Conservation (phyloP, 1,140 invertebrate genomes). For the Anastrepha obliqua region DNA sequence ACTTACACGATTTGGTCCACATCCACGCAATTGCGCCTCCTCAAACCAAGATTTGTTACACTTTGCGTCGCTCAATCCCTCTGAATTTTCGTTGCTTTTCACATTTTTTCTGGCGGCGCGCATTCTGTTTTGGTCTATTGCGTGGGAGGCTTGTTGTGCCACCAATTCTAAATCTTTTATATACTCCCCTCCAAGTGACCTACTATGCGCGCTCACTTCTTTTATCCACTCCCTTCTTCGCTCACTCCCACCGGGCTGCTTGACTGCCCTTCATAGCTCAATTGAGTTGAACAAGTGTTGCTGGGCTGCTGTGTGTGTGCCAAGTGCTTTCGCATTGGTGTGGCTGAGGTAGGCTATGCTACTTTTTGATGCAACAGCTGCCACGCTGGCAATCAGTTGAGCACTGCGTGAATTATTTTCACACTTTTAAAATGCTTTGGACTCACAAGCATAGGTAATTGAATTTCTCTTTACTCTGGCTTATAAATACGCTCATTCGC, state of each 20-base stretch:
- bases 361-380: slow-evolving; percentile 41
- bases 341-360: background rate
- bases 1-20: background rate
- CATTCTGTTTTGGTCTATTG: background rate
- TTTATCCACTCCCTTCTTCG: background rate
- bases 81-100: background rate
- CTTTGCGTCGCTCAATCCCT: background rate
- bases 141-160: background rate
- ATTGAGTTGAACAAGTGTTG: background rate
- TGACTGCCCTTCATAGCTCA: too few species aligned
- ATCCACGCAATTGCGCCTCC: background rate
- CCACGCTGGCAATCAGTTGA: background rate
- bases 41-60: background rate
- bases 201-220: background rate
- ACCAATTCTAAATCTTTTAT: background rate
- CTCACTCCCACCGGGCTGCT: background rate
- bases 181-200: background rate
- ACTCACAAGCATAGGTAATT: background rate
- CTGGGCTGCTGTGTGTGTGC: background rate
- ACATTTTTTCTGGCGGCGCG: background rate
- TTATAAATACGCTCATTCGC: background rate
- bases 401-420: slow-evolving; percentile 39
- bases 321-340: too few species aligned
- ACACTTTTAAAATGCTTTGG: slow-evolving; percentile 19
- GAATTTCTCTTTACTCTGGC: background rate